These are phyloP conservation scores for Triplophysa dalaica DNA, from an alignment of 2,113 vertebrate species.

Conservation along the genomic window DNA sequence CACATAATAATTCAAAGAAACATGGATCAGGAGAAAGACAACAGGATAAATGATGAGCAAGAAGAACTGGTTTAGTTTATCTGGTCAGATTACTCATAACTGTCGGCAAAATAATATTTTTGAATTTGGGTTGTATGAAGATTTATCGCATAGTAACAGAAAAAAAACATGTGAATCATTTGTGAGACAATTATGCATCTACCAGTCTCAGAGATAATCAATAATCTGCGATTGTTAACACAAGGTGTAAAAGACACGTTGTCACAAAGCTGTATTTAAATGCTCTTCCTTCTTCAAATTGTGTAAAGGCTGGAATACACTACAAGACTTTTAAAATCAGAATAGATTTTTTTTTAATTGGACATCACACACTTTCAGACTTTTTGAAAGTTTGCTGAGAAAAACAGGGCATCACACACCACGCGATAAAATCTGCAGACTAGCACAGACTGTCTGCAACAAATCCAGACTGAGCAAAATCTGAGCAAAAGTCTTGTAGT, in stretches of 20 bases:
- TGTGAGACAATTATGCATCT: not conserved
- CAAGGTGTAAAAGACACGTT: not conserved
- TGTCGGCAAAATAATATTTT: too few species aligned
- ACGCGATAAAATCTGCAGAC: too few species aligned
- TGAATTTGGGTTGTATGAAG: not conserved
- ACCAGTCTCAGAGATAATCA: not conserved
- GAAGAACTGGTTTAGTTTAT: not conserved
- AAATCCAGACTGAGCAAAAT: too few species aligned
- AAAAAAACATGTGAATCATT: not conserved
- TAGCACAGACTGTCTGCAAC: too few species aligned
- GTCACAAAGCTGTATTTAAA: not conserved
- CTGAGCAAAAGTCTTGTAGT: too few species aligned
- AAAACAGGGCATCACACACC: too few species aligned
- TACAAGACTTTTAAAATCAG: too few species aligned
- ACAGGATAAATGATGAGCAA: not conserved
- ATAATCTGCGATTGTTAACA: too few species aligned
- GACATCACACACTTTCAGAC: too few species aligned
- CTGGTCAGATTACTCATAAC: not conserved
- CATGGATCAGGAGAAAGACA: slow-evolving; percentile 7
- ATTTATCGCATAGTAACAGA: not conserved
- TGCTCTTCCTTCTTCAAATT: not conserved
- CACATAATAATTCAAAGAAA: slow-evolving; percentile 21
- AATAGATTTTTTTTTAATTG: not conserved
- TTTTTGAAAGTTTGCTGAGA: too few species aligned
- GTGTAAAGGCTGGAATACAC: not conserved